Conservation (phyloP, 1,140 invertebrate species). For the Drosophila arizonae region DNA sequence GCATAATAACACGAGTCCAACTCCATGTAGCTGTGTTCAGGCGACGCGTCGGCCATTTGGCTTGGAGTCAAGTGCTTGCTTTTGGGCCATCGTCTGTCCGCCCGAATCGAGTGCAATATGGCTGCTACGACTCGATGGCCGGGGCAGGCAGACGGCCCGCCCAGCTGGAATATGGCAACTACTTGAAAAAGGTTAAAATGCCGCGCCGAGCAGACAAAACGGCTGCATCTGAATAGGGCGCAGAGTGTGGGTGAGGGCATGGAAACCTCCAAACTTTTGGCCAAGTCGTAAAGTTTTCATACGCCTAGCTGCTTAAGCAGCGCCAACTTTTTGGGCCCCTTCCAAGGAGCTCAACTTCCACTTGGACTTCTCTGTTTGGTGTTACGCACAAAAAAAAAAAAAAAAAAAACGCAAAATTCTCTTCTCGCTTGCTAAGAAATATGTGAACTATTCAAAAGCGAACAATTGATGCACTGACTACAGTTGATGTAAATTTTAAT, state of each 20-base stretch:
- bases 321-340: constrained; percentile 43
- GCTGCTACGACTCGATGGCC: constrained; percentile 9
- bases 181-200: constrained; percentile 55
- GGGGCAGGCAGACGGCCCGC: constrained; percentile 1
- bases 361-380: constrained; percentile 23
- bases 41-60: constrained; percentile 30
- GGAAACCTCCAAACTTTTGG: constrained; percentile 38
- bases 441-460: neutral
- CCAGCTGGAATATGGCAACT: constrained; percentile 5
- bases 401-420: constrained; percentile 11
- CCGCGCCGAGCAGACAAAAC: constrained; percentile 37
- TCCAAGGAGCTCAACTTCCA: constrained; percentile 30
- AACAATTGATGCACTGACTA: constrained; percentile 3
- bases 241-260: neutral
- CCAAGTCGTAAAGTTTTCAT: constrained; percentile 55
- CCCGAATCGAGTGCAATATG: constrained; percentile 40
- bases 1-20: constrained; percentile 50
- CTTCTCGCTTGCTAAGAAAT: constrained; percentile 18
- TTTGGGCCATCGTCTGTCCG: constrained; percentile 5
- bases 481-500: too few species aligned
- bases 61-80: constrained; percentile 50
- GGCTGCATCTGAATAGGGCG: neutral
- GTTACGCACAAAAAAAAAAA: constrained; percentile 21
- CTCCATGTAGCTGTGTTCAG: constrained; percentile 1
- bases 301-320: constrained; percentile 53